These are phyloP conservation scores for Sebastes schlegelii DNA, from an alignment of 2,113 vertebrate genomes.

Conservation along the genomic window DNA sequence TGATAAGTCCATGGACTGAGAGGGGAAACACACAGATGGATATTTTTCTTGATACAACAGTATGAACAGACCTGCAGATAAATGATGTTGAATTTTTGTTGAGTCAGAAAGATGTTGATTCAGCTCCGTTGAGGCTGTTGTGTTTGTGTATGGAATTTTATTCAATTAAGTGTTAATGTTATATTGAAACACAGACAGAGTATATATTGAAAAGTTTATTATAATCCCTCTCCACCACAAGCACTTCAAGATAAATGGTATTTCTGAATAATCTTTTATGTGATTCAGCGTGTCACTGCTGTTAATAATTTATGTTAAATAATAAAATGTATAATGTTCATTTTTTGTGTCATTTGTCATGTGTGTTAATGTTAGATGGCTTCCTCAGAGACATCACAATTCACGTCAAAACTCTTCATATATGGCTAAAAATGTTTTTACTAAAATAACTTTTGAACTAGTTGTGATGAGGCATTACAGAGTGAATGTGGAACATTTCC, in stretches of 20 bases:
- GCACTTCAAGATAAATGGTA: constrained; percentile 27
- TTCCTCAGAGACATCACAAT: neutral
- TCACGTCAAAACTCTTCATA: neutral
- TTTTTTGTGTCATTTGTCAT: neutral
- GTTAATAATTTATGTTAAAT: constrained; percentile 38
- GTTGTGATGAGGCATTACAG: neutral
- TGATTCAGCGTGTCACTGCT: constrained; percentile 47
- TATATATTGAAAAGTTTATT: constrained; percentile 14
- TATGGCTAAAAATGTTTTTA: neutral
- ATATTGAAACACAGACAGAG: constrained; percentile 23
- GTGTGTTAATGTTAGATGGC: neutral
- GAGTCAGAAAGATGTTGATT: neutral
- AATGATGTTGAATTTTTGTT: neutral
- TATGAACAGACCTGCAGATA: neutral
- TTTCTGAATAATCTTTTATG: constrained; percentile 32
- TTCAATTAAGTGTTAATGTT: constrained; percentile 45
- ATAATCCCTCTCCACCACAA: constrained; percentile 7
- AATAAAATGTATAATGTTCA: constrained; percentile 39
- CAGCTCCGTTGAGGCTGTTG: neutral
- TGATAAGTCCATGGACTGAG: constrained; percentile 88
- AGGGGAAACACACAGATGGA: neutral
- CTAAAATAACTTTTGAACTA: neutral
- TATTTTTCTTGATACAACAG: neutral
- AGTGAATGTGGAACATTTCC: neutral
- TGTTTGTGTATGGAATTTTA: constrained; percentile 31